A percentile compares a stretch with the other conserved stretches of the same genome.
Evolutionary conservation across 2,888 invertebrate genomes (phyloP).

Genomic region (Argynnis bischoffii): DNA sequence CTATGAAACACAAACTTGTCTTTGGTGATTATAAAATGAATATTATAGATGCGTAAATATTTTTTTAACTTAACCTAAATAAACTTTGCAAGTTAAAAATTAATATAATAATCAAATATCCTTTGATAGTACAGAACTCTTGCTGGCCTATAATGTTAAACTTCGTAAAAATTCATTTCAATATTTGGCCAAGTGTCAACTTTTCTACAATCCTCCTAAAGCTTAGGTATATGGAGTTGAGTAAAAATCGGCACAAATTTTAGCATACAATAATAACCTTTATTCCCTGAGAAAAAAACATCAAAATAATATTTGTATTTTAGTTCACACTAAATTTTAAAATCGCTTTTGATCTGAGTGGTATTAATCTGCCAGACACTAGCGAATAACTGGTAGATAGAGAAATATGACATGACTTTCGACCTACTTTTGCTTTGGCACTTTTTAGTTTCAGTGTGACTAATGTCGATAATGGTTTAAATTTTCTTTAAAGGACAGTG

Average conservation of each 20-base stretch:
- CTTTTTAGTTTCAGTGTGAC: slow-evolving; percentile 27
- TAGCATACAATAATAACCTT: slow-evolving; percentile 11
- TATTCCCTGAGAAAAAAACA: neutral
- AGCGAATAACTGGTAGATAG: slow-evolving; percentile 25
- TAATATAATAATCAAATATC: too few relatives aligned
- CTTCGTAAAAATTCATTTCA: slow-evolving; percentile 33
- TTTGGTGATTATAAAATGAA: too few relatives aligned
- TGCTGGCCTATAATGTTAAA: neutral
- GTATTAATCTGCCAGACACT: slow-evolving; percentile 25
- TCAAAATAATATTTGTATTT: slow-evolving; percentile 9
- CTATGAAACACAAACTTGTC: too few relatives aligned
- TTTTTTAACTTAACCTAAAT: neutral
- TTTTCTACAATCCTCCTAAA: slow-evolving; percentile 29
- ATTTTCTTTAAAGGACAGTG: slow-evolving; percentile 20
- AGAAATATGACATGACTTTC: slow-evolving; percentile 24
- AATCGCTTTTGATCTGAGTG: slow-evolving; percentile 18
- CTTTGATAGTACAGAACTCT: too few relatives aligned
- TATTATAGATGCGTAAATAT: too few relatives aligned
- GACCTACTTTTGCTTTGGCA: slow-evolving; percentile 25
- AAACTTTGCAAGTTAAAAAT: neutral
- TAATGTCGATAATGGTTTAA: slow-evolving; percentile 32
- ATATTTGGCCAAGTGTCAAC: slow-evolving; percentile 28
- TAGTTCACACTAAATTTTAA: slow-evolving; percentile 8
- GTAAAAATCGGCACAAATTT: neutral
- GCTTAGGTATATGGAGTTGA: slow-evolving; percentile 21